phyloP scores from a whole-genome alignment of 2,797 vertebrate genomes.

The Enteromius afrohamiltoni region DNA sequence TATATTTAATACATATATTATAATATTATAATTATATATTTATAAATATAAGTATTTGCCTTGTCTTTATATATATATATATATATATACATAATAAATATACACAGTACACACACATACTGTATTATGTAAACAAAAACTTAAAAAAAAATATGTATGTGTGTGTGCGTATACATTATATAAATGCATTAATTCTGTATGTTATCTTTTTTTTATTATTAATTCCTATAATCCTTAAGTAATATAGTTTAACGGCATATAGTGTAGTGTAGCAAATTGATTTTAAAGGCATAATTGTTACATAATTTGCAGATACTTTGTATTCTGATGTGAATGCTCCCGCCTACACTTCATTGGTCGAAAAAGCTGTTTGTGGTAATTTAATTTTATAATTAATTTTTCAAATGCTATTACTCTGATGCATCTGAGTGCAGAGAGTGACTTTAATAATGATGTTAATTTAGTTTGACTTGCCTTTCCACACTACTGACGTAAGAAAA shows the following conservation, averaged over 20 bases:
- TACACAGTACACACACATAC: too few species aligned
- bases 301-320: not conserved
- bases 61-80: too few species aligned
- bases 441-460: constrained; percentile 1
- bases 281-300: not conserved
- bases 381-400: not conserved
- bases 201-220: not conserved
- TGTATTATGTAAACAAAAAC: too few species aligned
- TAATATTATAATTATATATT: too few species aligned
- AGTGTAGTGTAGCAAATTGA: not conserved
- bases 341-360: not conserved
- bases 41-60: too few species aligned
- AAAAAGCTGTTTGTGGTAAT: not conserved
- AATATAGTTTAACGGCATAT: too few species aligned
- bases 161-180: too few species aligned
- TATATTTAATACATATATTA: too few species aligned
- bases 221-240: too few species aligned
- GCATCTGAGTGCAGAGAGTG: not conserved
- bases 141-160: too few species aligned
- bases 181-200: not conserved
- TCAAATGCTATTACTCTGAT: not conserved
- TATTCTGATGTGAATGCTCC: not conserved
- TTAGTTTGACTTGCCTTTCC: not conserved
- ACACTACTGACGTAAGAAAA: not conserved
- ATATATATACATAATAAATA: too few species aligned